These are phyloP conservation scores for Tichodroma muraria DNA, from an alignment of 2,113 vertebrate species.

Conservation along the genomic window DNA sequence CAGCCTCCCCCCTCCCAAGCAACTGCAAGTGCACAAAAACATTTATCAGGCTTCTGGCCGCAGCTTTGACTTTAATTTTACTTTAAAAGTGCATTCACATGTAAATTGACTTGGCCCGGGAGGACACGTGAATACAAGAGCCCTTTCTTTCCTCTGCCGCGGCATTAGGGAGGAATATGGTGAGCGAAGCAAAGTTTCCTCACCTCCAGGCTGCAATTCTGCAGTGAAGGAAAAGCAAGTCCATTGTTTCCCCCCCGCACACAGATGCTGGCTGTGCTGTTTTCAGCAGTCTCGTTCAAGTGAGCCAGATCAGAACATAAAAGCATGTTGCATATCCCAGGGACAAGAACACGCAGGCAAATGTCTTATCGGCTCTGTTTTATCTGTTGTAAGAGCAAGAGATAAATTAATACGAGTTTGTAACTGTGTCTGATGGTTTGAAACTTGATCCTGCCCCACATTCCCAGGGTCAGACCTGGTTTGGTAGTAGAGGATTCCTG, in stretches of 20 bases:
- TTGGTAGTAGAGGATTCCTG: not conserved
- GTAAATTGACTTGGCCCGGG: conserved; percentile 16
- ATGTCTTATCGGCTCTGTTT: not conserved
- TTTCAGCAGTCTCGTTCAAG: conserved; percentile 3
- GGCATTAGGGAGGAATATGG: conserved; percentile 7
- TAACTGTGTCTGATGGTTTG: not conserved
- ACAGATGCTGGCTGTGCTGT: conserved; percentile 38
- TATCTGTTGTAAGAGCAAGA: not conserved
- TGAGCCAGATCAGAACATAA: not conserved
- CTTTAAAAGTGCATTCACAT: conserved; percentile 37
- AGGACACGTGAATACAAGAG: not conserved
- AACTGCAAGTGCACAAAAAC: not conserved
- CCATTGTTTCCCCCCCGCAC: conserved; percentile 18
- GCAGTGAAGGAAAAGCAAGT: conserved; percentile 3
- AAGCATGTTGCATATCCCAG: not conserved
- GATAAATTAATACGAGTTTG: not conserved
- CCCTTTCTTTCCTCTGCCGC: not conserved
- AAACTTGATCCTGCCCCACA: not conserved
- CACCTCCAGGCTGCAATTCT: conserved; percentile 36
- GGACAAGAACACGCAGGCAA: not conserved
- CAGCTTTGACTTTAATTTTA: conserved; percentile 51
- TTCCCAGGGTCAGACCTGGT: not conserved
- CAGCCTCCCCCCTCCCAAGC: not conserved
- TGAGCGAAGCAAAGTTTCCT: conserved; percentile 37
- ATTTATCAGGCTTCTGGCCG: not conserved